phyloP scores from a whole-genome alignment of 2,113 vertebrate genomes.

The Sigmodon hispidus region DNA sequence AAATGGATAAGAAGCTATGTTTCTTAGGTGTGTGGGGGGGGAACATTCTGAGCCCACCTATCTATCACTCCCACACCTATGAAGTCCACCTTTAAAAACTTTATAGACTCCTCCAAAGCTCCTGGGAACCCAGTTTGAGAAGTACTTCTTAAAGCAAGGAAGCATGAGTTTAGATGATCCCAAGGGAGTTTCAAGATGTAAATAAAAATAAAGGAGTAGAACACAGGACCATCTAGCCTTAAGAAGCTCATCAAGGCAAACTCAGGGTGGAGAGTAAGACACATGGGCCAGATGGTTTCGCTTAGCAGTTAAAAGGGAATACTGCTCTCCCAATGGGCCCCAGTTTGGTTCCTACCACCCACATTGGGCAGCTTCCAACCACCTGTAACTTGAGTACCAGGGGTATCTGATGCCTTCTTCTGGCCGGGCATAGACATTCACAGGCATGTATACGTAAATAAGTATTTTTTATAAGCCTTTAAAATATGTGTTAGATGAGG shows the following conservation, averaged over 20 bases:
- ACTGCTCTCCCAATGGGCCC: background rate
- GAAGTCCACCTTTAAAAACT: background rate
- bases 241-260: background rate
- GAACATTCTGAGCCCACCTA: background rate
- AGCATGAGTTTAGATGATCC: background rate
- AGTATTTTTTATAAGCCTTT: background rate
- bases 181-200: constrained; percentile 25
- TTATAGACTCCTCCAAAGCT: background rate
- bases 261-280: background rate
- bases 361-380: background rate
- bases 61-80: background rate
- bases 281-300: background rate
- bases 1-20: background rate
- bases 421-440: background rate
- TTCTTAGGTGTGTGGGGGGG: background rate
- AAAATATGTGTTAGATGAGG: background rate
- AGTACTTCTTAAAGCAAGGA: background rate
- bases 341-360: background rate
- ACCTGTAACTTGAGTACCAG: background rate
- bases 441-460: background rate
- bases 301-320: too few relatives aligned
- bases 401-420: background rate
- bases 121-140: constrained; percentile 13
- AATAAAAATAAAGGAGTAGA: background rate
- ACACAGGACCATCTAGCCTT: background rate